Percentiles rank a stretch among this genome's conserved stretches.
These are phyloP conservation scores for Erinaceus europaeus DNA, from an alignment of 2,113 vertebrate species.

Conservation along the genomic window DNA sequence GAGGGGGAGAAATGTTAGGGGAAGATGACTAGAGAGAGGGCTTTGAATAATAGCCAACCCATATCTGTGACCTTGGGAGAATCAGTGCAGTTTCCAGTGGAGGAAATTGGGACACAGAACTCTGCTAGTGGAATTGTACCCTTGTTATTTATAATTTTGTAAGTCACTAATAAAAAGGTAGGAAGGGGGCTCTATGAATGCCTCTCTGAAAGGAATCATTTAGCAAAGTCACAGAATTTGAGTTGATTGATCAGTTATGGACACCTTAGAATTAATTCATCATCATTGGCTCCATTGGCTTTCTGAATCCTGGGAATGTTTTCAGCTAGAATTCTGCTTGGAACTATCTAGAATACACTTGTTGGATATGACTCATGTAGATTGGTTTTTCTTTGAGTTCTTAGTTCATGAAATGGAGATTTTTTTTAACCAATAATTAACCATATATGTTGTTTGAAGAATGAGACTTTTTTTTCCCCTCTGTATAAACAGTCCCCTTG, in stretches of 20 bases:
- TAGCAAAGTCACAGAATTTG: slow-evolving; percentile 28
- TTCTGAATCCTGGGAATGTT: slow-evolving; percentile 27
- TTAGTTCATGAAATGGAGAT: background rate
- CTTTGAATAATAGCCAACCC: too few relatives aligned
- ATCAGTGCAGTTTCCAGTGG: too few relatives aligned
- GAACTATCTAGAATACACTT: slow-evolving; percentile 31
- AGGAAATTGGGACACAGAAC: too few relatives aligned
- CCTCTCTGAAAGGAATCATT: background rate
- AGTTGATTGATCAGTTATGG: slow-evolving; percentile 21
- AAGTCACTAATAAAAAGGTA: too few relatives aligned
- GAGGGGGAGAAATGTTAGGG: too few relatives aligned
- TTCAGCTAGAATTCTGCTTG: slow-evolving; percentile 37
- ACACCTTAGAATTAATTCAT: slow-evolving; percentile 50
- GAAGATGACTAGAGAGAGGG: too few relatives aligned
- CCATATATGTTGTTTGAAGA: slow-evolving; percentile 7
- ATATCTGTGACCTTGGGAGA: too few relatives aligned
- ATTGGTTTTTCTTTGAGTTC: background rate
- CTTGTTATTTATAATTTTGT: too few relatives aligned
- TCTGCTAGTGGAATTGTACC: too few relatives aligned
- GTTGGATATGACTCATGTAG: background rate
- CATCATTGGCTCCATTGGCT: slow-evolving; percentile 21
- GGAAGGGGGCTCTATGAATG: too few relatives aligned
- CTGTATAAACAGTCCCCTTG: background rate
- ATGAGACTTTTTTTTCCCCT: background rate
- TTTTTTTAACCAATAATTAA: slow-evolving; percentile 25